phyloP scores from a whole-genome alignment of 2,113 vertebrate genomes.

The Prietella phreatophila region DNA sequence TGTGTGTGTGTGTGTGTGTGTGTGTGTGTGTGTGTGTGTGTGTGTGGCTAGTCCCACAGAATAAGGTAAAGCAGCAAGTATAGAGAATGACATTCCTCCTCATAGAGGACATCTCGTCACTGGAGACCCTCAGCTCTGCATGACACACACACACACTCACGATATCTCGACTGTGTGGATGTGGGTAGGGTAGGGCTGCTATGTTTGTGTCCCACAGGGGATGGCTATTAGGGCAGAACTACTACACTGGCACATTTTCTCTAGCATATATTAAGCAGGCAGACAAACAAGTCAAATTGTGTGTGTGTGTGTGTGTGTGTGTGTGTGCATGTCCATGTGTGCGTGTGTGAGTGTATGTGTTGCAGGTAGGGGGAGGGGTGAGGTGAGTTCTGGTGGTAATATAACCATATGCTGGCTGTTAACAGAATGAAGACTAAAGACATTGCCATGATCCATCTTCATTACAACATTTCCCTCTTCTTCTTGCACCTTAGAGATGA shows the following conservation, averaged over 20 bases:
- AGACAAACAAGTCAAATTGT: slow-evolving; percentile 53
- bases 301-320: slow-evolving; percentile 30
- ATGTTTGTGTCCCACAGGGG: slow-evolving; percentile 70
- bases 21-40: slow-evolving; percentile 21
- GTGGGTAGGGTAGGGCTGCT: slow-evolving; percentile 70
- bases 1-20: slow-evolving; percentile 42
- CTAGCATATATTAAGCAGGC: slow-evolving; percentile 61
- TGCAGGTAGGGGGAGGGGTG: slow-evolving; percentile 42
- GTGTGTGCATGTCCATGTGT: slow-evolving; percentile 25
- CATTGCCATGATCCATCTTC: slow-evolving; percentile 79
- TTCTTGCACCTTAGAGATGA: slow-evolving; percentile 69
- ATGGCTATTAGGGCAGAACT: slow-evolving; percentile 67
- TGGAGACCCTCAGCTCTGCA: slow-evolving; percentile 74
- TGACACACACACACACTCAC: slow-evolving; percentile 28
- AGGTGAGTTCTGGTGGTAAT: slow-evolving; percentile 77
- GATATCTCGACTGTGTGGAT: slow-evolving; percentile 57
- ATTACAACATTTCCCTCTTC: slow-evolving; percentile 75
- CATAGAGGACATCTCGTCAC: slow-evolving; percentile 79
- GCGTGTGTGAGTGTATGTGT: slow-evolving; percentile 25
- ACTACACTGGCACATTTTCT: slow-evolving; percentile 65
- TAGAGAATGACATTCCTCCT: slow-evolving; percentile 72
- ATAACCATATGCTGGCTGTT: slow-evolving; percentile 79
- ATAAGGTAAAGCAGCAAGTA: slow-evolving; percentile 48
- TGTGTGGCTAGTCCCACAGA: slow-evolving; percentile 59
- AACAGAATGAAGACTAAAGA: slow-evolving; percentile 78